phyloP scores from a whole-genome alignment of 2,797 vertebrate species.

The Schizopygopsis pylzovi region DNA sequence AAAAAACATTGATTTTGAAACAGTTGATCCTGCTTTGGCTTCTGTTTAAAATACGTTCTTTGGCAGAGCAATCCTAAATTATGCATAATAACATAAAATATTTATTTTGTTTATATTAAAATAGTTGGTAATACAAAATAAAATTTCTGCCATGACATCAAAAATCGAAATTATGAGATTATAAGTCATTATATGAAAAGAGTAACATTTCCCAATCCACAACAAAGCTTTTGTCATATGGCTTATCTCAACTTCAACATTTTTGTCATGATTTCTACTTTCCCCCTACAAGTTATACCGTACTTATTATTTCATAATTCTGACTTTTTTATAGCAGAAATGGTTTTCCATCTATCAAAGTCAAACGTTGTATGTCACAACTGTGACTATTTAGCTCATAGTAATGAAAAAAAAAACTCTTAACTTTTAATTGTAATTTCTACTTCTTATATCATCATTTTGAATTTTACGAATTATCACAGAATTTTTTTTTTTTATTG shows the following conservation, averaged over 20 bases:
- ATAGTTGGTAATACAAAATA: background rate
- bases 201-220: background rate
- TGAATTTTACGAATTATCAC: background rate
- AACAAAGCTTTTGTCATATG: background rate
- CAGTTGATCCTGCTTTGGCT: background rate
- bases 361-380: background rate
- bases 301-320: background rate
- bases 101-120: background rate
- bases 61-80: background rate
- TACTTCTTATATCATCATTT: background rate
- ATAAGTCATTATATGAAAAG: too few relatives aligned
- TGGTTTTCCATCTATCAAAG: background rate
- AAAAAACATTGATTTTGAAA: background rate
- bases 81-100: background rate
- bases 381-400: background rate
- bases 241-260: background rate
- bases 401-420: background rate
- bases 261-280: background rate
- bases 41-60: background rate
- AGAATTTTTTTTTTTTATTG: background rate
- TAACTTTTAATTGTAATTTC: background rate
- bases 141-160: background rate
- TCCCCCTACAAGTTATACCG: background rate
- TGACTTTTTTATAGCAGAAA: background rate
- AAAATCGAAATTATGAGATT: too few relatives aligned